A percentile compares a stretch with the other conserved stretches of the same genome.
phyloP scores from a whole-genome alignment of 1,140 invertebrate genomes.

The Drosophila kikkawai region DNA sequence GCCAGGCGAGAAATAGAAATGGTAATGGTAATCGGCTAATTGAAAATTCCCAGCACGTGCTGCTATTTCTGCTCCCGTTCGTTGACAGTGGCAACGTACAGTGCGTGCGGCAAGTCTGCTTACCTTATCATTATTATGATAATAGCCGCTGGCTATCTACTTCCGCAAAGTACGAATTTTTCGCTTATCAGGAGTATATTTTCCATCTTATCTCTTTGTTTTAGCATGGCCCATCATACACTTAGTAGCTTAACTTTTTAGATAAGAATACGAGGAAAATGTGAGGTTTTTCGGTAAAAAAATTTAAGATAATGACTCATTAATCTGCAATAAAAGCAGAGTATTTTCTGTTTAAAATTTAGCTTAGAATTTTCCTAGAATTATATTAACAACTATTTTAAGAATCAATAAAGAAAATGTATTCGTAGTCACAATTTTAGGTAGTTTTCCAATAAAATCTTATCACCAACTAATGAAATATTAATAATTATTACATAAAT shows the following conservation, averaged over 20 bases:
- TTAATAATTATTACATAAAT: not conserved
- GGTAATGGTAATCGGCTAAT: slow-evolving; percentile 70
- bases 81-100: slow-evolving; percentile 38
- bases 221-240: not conserved
- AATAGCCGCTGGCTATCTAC: slow-evolving; percentile 26
- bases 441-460: not conserved
- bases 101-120: slow-evolving; percentile 38
- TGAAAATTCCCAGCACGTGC: slow-evolving; percentile 73
- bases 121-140: slow-evolving; percentile 18
- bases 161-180: slow-evolving; percentile 32
- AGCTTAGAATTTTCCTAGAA: too few species aligned
- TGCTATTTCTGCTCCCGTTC: slow-evolving; percentile 54
- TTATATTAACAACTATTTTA: too few species aligned
- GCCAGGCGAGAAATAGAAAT: slow-evolving; percentile 64
- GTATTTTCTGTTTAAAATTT: not conserved
- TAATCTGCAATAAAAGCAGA: not conserved
- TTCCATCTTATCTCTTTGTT: slow-evolving; percentile 13
- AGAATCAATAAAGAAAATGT: too few species aligned
- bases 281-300: not conserved
- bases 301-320: not conserved
- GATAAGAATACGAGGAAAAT: slow-evolving; percentile 29
- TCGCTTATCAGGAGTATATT: slow-evolving; percentile 16
- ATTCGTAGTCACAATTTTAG: not conserved
- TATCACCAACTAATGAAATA: not conserved
- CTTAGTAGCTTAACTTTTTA: slow-evolving; percentile 8